These are phyloP conservation scores for Hypsopygia costalis DNA, from an alignment of 2,888 invertebrate species.

Conservation along the genomic window DNA sequence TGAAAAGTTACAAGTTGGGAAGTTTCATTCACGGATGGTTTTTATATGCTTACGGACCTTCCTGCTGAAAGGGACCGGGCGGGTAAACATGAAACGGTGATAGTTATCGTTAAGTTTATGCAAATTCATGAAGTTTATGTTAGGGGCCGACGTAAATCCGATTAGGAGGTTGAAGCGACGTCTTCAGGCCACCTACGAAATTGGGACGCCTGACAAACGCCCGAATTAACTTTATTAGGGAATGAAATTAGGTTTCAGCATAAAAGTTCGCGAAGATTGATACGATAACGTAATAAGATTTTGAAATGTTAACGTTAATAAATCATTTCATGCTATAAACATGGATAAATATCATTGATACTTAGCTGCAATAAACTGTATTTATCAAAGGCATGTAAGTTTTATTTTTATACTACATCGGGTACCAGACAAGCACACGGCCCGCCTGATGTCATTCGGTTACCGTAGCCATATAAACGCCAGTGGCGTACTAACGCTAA, in stretches of 20 bases:
- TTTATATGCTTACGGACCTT: conserved; percentile 17
- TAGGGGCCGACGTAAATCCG: conserved; percentile 42
- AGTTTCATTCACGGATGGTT: conserved; percentile 15
- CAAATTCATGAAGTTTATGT: conserved; percentile 52
- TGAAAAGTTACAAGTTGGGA: conserved; percentile 26
- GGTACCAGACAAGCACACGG: no score
- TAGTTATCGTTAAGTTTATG: conserved; percentile 42
- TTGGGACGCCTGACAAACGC: conserved; percentile 29
- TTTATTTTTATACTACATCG: no score
- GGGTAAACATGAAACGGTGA: conserved; percentile 19
- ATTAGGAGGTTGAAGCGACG: conserved; percentile 36
- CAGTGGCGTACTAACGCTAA: no score
- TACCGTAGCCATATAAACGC: no score
- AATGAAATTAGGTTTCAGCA: conserved; percentile 21
- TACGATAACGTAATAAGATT: conserved; percentile 6
- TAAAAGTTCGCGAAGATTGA: conserved; percentile 36
- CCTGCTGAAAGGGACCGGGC: conserved; percentile 13
- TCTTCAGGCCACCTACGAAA: conserved; percentile 31
- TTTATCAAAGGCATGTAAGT: no score
- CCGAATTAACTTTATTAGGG: conserved; percentile 35
- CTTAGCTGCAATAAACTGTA: no score
- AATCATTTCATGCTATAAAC: no score
- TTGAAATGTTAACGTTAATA: no score
- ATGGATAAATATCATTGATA: no score
- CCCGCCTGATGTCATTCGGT: no score